Base-by-base conservation (phyloP, 1,140 invertebrate genomes). In the Condylostylus longicornis region DNA sequence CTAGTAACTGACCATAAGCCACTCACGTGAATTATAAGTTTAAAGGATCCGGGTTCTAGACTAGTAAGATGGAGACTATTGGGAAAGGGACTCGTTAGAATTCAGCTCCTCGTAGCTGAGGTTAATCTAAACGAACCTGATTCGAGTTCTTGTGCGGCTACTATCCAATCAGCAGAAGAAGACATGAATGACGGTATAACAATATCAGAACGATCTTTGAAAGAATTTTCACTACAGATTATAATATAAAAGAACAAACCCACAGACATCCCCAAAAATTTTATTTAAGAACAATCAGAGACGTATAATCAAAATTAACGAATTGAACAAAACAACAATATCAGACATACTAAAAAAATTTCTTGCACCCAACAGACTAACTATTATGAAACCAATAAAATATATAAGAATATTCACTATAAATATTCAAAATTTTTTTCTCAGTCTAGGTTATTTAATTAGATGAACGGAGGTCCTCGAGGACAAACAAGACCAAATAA, bases 11-110 rank as follows among this genome's bases (percentile, higher is more conserved):
- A 41, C 17, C 33, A 39, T 21, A 22, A 30, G 34, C 31, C 40
- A n/a, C 15, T 45, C 5, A 30, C 38, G 42, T 64, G 55, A 51
- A 40, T 71, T 28, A 48, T 49, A 36, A 41, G 42, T 25, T 42
- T 63, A 1, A 66, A 64, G 41, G 48, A 57, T 21, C 40, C 45
- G 2, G 49, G 43, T 30, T 43, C 40, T 28, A 47, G 44, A 45
- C 29, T 54, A 6, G 43, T 45, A 3, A 19, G 48, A 38, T 48
- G 44, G 43, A 23, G 40, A 29, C 34, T 56, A 13, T 31, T 13
- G n/a, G n/a, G n/a, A n/a, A 8, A n/a, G 23, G n/a, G 23, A 25
- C 23, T 7, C 23, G n/a, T n/a, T n/a, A n/a, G n/a, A n/a, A n/a
- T n/a, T n/a, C n/a, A 25, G 23, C 23, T 25, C 23, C 23, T 8